phyloP scores from a whole-genome alignment of 2,888 invertebrate genomes.

The Caenorhabditis afra region DNA sequence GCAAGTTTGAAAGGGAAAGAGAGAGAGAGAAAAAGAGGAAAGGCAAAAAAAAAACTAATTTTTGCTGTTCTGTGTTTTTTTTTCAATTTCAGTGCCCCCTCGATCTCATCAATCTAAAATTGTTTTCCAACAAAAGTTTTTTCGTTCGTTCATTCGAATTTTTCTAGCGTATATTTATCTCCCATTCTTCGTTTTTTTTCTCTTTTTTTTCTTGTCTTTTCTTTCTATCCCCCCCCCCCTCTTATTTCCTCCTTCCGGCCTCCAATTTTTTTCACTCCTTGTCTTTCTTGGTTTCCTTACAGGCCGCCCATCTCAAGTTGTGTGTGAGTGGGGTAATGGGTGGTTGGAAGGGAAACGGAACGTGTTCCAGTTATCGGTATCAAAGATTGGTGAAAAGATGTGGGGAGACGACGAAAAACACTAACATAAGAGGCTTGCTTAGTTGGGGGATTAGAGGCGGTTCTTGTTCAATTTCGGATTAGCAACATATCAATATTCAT shows the following conservation, averaged over 20 bases:
- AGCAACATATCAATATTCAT: slow-evolving; percentile 38
- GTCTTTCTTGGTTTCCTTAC: not conserved
- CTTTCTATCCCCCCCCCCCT: not conserved
- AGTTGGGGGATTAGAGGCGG: slow-evolving; percentile 12
- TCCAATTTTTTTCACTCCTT: not conserved
- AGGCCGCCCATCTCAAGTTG: no score
- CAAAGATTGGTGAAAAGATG: no score
- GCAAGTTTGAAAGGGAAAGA: slow-evolving; percentile 22
- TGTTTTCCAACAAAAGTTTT: slow-evolving; percentile 42
- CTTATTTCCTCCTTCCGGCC: not conserved
- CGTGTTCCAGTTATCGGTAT: no score
- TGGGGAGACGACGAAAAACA: not conserved
- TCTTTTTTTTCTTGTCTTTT: slow-evolving; percentile 4
- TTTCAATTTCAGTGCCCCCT: slow-evolving; percentile 17
- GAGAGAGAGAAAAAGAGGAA: no score
- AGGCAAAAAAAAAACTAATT: slow-evolving; percentile 29
- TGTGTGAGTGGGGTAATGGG: no score
- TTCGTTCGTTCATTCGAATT: slow-evolving; percentile 43
- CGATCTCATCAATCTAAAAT: slow-evolving; percentile 57
- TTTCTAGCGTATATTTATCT: slow-evolving; percentile 28
- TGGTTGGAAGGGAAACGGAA: no score
- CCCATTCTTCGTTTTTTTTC: not conserved
- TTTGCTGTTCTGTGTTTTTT: slow-evolving; percentile 35
- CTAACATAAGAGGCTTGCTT: not conserved
- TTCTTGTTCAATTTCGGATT: slow-evolving; percentile 16